phyloP scores from a whole-genome alignment of 2,797 vertebrate genomes.

The Chloroceryle inda region DNA sequence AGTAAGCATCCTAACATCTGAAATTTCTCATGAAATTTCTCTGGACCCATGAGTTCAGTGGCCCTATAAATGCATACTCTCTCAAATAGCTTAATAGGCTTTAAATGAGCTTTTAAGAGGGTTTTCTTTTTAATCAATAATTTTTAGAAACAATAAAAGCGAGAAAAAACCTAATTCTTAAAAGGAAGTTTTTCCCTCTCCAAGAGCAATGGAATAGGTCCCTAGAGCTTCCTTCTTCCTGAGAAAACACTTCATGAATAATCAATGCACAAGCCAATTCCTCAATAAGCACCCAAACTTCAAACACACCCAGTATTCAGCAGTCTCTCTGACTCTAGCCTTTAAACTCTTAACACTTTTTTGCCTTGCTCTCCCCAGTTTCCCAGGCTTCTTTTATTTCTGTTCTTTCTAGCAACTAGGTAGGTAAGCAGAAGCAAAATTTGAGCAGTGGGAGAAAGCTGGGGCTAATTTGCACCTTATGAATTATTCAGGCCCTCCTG shows the following conservation, averaged over 20 bases:
- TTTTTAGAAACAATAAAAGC: constrained; percentile 50
- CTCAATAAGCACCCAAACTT: constrained; percentile 15
- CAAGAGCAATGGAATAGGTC: constrained; percentile 9
- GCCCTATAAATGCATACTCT: neutral
- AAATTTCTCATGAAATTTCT: neutral
- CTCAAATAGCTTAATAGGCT: neutral
- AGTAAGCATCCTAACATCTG: neutral
- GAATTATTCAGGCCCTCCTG: constrained; percentile 80
- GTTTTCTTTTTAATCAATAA: neutral
- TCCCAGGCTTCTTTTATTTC: constrained; percentile 46
- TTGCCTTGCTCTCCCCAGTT: neutral
- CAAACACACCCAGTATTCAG: constrained; percentile 10
- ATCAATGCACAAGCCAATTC: constrained; percentile 7
- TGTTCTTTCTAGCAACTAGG: constrained; percentile 55
- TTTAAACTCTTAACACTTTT: constrained; percentile 18
- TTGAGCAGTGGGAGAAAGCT: constrained; percentile 55
- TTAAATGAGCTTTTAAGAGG: constrained; percentile 16
- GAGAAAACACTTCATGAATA: constrained; percentile 56
- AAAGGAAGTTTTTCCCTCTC: neutral
- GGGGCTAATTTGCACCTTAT: constrained; percentile 79
- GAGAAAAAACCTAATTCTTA: constrained; percentile 21
- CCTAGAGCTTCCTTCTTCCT: constrained; percentile 21
- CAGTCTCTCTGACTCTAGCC: neutral
- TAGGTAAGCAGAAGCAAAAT: constrained; percentile 76
- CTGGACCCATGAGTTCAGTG: neutral